phyloP scores from a whole-genome alignment of 1,140 invertebrate species.

The Hycleus phaleratus region DNA sequence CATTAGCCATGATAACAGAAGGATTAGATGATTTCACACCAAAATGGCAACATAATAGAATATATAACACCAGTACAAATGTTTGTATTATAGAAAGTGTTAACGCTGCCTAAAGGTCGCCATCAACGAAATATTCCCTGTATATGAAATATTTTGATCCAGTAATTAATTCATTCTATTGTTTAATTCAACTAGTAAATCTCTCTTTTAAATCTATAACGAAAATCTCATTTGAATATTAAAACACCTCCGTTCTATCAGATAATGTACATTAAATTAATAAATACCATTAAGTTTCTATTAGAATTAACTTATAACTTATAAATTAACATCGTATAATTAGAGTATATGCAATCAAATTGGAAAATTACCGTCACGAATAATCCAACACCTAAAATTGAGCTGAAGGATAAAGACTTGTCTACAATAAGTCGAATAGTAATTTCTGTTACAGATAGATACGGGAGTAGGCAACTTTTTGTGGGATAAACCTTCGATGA shows the following conservation, averaged over 20 bases:
- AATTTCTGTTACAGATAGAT: too few species aligned
- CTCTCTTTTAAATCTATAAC: slow-evolving; percentile 12
- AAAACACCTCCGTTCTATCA: slow-evolving; percentile 1
- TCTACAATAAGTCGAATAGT: too few species aligned
- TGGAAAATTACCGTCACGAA: too few species aligned
- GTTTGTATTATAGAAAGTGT: slow-evolving; percentile 20
- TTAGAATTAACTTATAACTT: too few species aligned
- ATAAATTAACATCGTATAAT: too few species aligned
- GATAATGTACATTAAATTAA: too few species aligned
- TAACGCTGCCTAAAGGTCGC: slow-evolving; percentile 13
- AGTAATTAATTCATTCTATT: slow-evolving; percentile 30
- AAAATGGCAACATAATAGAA: slow-evolving; percentile 20
- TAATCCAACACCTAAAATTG: too few species aligned
- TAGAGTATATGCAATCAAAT: too few species aligned
- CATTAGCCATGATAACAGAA: slow-evolving; percentile 25
- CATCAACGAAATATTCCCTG: slow-evolving; percentile 19
- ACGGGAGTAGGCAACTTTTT: too few species aligned
- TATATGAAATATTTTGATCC: slow-evolving; percentile 25
- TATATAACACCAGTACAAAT: slow-evolving; percentile 28
- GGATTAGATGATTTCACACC: slow-evolving; percentile 25
- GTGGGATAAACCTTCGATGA: too few species aligned
- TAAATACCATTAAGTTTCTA: too few species aligned
- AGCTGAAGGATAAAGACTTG: too few species aligned
- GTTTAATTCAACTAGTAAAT: slow-evolving; percentile 14
- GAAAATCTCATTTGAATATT: neutral